Evolutionary conservation across 2,113 vertebrate genomes (phyloP).

Genomic region (Colistium nudipinnis): DNA sequence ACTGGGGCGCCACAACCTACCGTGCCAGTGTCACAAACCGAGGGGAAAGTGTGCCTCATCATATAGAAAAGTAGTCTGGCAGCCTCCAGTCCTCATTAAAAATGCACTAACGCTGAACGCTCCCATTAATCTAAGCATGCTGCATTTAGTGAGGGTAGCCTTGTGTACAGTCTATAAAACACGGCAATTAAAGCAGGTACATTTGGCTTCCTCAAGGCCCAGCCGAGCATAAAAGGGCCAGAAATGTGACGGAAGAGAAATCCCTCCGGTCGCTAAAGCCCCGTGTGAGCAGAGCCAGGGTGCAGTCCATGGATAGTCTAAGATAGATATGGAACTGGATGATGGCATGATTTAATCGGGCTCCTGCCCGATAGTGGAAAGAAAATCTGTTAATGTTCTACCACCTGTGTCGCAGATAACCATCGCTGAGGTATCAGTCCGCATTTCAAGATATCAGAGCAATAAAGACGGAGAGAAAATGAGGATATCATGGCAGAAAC

Average conservation of each 20-base stretch:
- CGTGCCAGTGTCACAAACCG: conserved; percentile 63
- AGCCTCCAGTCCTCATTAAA: conserved; percentile 77
- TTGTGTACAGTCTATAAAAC: conserved; percentile 79
- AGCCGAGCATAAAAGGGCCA: conserved; percentile 61
- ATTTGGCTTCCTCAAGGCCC: conserved; percentile 73
- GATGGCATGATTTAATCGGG: conserved; percentile 62
- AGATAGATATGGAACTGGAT: conserved; percentile 53
- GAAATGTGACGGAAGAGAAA: conserved; percentile 65
- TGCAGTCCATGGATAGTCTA: conserved; percentile 33
- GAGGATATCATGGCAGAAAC: conserved; percentile 27
- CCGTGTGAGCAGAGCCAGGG: conserved; percentile 29
- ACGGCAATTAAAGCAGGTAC: conserved; percentile 77
- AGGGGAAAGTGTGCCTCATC: conserved; percentile 63
- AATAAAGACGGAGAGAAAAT: conserved; percentile 47
- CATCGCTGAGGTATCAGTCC: conserved; percentile 53
- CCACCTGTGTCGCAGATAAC: conserved; percentile 58
- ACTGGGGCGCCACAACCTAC: conserved; percentile 43
- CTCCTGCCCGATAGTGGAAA: conserved; percentile 62
- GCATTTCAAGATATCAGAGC: conserved; percentile 49
- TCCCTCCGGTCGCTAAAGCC: conserved; percentile 53
- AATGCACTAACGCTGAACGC: conserved; percentile 76
- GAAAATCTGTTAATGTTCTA: conserved; percentile 63
- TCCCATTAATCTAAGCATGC: conserved; percentile 78
- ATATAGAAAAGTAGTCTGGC: conserved; percentile 73
- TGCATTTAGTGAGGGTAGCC: conserved; percentile 75